A percentile compares a stretch with the other conserved stretches of the same genome.
Conservation (phyloP, 2,888 invertebrate genomes). For the Agrilus mali region DNA sequence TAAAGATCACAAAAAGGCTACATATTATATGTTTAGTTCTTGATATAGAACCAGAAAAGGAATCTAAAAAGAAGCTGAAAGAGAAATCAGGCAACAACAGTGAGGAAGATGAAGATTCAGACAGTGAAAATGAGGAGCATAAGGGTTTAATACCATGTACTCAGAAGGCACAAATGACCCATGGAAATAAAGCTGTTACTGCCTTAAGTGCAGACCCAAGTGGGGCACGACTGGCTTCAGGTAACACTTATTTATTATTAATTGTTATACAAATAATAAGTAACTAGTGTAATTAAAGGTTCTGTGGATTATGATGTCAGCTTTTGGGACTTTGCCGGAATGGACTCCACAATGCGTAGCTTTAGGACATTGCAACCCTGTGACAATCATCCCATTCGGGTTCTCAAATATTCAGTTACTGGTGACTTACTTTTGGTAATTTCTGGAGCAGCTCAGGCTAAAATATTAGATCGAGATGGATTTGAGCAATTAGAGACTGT, state of each 20-base stretch:
- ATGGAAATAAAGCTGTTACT: constrained; percentile 80
- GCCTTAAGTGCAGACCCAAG: constrained; percentile 88
- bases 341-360: constrained; percentile 85
- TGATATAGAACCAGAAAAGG: constrained; percentile 2
- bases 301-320: constrained; percentile 93
- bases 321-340: constrained; percentile 98
- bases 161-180: constrained; percentile 74
- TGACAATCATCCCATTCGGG: constrained; percentile 87
- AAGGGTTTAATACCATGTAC: constrained; percentile 56
- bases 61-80: constrained; percentile 12
- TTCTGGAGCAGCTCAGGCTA: constrained; percentile 85
- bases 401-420: constrained; percentile 82
- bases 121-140: constrained; percentile 29
- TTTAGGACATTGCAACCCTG: constrained; percentile 91
- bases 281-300: constrained; percentile 40
- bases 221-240: constrained; percentile 60
- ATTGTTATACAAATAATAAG: background rate
- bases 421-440: constrained; percentile 90
- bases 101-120: constrained; percentile 23
- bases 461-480: constrained; percentile 88
- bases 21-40: constrained; percentile 1
- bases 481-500: constrained; percentile 86
- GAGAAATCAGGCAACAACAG: constrained; percentile 16
- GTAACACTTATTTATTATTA: constrained; percentile 17
- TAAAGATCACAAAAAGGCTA: constrained; percentile 3